Evolutionary conservation across 1,140 invertebrate species (phyloP).

Genomic region (Drosophila varians): DNA sequence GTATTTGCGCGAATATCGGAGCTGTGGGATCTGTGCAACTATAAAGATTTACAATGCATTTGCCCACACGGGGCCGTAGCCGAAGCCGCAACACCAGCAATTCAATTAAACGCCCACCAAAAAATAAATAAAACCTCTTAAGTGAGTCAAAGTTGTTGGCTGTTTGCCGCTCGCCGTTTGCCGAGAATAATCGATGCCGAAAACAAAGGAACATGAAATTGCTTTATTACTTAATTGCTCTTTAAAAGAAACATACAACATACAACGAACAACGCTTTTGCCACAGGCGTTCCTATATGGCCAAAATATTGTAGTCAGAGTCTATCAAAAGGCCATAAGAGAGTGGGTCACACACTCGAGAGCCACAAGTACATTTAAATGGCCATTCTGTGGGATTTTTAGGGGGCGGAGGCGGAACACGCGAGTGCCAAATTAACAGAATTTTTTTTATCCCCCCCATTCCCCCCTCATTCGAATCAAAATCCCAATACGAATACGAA

Average conservation of each 20-base stretch:
- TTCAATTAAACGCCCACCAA: constrained; percentile 79
- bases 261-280: constrained; percentile 16
- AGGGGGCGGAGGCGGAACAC: constrained; percentile 54
- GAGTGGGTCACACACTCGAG: constrained; percentile 65
- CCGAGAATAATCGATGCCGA: constrained; percentile 69
- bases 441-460: constrained; percentile 41
- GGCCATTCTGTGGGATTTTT: constrained; percentile 25
- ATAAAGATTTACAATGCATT: constrained; percentile 70
- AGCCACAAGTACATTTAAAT: constrained; percentile 65
- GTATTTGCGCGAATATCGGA: constrained; percentile 65
- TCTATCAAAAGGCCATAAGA: constrained; percentile 49
- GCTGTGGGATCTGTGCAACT: constrained; percentile 58
- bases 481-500: constrained; percentile 8
- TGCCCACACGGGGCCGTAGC: constrained; percentile 63
- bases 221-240: constrained; percentile 82
- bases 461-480: constrained; percentile 12
- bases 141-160: constrained; percentile 63
- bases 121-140: constrained; percentile 64
- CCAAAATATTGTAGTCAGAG: constrained; percentile 32
- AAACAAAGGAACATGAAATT: constrained; percentile 81
- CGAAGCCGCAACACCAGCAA: constrained; percentile 51
- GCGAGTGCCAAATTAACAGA: constrained; percentile 75
- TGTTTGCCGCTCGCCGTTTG: constrained; percentile 26
- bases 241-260: constrained; percentile 60
- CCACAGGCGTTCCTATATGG: constrained; percentile 45